These are phyloP conservation scores for Hydraecia micacea DNA, from an alignment of 2,888 invertebrate genomes.

Conservation along the genomic window DNA sequence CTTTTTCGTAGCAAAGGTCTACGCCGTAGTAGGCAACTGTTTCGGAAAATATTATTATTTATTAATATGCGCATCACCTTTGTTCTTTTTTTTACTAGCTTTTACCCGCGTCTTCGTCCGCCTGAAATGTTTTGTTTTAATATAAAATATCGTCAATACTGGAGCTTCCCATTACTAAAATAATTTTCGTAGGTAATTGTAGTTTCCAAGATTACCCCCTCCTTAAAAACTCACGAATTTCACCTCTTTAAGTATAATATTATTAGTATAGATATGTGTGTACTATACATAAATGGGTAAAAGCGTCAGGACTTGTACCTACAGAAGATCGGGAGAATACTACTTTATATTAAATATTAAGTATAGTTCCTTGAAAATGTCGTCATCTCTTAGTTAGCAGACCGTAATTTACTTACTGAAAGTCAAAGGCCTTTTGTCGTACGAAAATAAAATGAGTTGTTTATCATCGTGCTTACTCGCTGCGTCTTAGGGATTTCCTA, in stretches of 20 bases:
- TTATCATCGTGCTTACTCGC: too few species aligned
- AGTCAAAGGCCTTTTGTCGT: neutral
- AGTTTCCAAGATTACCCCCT: too few species aligned
- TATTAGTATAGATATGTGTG: too few species aligned
- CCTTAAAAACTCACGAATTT: too few species aligned
- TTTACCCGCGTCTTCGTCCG: too few species aligned
- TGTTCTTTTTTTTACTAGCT: too few species aligned
- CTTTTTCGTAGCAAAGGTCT: slow-evolving; percentile 33
- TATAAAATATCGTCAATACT: too few species aligned
- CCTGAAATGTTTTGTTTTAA: too few species aligned
- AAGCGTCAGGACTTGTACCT: neutral
- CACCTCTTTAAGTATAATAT: too few species aligned
- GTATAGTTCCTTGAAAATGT: neutral
- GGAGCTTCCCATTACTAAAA: too few species aligned
- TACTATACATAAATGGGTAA: neutral
- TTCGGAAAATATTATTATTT: neutral
- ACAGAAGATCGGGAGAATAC: too few species aligned
- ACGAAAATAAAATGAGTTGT: neutral
- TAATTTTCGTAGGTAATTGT: too few species aligned
- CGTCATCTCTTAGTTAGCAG: neutral
- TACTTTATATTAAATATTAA: neutral
- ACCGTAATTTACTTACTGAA: neutral
- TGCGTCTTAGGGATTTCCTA: neutral
- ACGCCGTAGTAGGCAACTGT: neutral
- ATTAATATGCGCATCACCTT: neutral